Percentiles rank a stretch among this genome's conserved stretches.
Conservation (phyloP, 2,888 invertebrate species). For the Nymphalis polychloros region DNA sequence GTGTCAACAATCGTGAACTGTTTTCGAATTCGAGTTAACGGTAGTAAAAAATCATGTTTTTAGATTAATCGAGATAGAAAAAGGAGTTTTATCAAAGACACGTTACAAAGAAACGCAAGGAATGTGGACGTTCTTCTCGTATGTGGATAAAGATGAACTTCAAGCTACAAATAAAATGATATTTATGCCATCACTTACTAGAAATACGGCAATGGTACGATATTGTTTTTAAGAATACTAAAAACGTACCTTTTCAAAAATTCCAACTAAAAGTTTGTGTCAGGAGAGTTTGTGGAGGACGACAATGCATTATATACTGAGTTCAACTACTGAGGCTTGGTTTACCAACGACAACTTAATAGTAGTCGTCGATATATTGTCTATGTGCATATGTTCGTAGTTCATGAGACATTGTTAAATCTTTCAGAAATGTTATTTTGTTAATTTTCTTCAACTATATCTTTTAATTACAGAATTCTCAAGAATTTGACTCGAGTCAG, state of each 20-base stretch:
- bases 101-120: conserved; percentile 41
- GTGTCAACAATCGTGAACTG: too few relatives aligned
- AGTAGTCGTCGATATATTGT: too few relatives aligned
- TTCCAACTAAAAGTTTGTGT: neutral
- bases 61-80: conserved; percentile 44
- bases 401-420: too few relatives aligned
- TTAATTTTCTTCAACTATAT: too few relatives aligned
- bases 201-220: conserved; percentile 29
- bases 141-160: conserved; percentile 51
- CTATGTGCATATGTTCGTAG: neutral
- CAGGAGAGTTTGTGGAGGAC: too few relatives aligned
- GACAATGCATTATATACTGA: too few relatives aligned
- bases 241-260: too few relatives aligned
- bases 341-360: too few relatives aligned
- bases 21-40: too few relatives aligned
- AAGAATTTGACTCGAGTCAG: conserved; percentile 48
- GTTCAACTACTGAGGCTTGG: neutral
- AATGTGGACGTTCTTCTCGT: conserved; percentile 47
- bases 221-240: neutral
- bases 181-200: conserved; percentile 41
- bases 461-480: conserved; percentile 45
- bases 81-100: conserved; percentile 23
- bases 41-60: neutral
- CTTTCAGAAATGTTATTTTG: too few relatives aligned
- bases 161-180: conserved; percentile 47